phyloP scores from a whole-genome alignment of 2,888 invertebrate genomes.

The Cheilosia scutellata region DNA sequence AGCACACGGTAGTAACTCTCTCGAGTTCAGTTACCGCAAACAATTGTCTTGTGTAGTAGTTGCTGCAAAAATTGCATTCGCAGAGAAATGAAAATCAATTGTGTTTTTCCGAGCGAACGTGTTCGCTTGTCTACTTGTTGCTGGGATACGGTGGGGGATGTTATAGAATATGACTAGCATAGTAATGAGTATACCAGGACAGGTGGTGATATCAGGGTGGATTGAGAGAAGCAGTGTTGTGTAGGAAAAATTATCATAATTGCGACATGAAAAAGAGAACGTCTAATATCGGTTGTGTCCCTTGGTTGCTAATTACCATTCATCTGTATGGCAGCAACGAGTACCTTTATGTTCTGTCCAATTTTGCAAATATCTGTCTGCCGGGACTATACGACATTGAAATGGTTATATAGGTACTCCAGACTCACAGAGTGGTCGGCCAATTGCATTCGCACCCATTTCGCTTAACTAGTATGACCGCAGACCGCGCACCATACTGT shows the following conservation, averaged over 20 bases:
- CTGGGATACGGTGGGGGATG: conserved; percentile 26
- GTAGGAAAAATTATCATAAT: conserved; percentile 66
- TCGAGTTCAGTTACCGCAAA: conserved; percentile 61
- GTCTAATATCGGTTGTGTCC: conserved; percentile 43
- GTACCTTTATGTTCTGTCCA: conserved; percentile 40
- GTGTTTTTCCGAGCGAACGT: conserved; percentile 32
- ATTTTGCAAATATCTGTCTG: conserved; percentile 30
- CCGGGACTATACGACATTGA: conserved; percentile 42
- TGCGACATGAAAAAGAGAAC: conserved; percentile 53
- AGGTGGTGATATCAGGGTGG: conserved; percentile 63
- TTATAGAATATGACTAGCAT: conserved; percentile 64
- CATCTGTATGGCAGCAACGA: not conserved
- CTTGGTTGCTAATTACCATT: conserved; percentile 61
- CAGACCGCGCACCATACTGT: not conserved
- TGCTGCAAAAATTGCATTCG: conserved; percentile 28
- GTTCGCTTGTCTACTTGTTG: conserved; percentile 43
- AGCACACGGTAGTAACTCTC: conserved; percentile 40
- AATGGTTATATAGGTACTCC: conserved; percentile 19
- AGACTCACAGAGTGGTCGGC: not conserved
- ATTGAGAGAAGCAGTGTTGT: not conserved
- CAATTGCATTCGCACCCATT: conserved; percentile 62
- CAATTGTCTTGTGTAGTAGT: conserved; percentile 35
- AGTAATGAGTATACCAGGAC: conserved; percentile 62
- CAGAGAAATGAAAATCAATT: conserved; percentile 61
- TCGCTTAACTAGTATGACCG: not conserved